A percentile compares a stretch with the other conserved stretches of the same genome.
phyloP scores from a whole-genome alignment of 1,140 invertebrate genomes.

The Thaumetopoea pityocampa region DNA sequence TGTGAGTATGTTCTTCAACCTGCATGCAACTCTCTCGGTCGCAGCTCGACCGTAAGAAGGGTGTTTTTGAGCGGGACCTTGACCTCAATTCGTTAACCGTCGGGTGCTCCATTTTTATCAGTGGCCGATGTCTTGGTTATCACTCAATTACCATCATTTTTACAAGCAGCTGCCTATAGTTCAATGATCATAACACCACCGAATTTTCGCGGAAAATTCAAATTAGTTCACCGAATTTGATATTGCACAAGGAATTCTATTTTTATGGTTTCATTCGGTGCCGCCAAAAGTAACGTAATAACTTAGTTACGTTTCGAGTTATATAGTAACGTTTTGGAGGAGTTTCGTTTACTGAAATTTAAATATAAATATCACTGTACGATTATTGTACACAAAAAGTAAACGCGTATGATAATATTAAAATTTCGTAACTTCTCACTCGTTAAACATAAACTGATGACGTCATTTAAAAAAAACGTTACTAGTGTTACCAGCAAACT shows the following conservation, averaged over 20 bases:
- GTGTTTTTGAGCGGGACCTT: slow-evolving; percentile 80
- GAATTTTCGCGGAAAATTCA: slow-evolving; percentile 19
- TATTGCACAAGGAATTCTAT: slow-evolving; percentile 75
- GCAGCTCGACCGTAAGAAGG: slow-evolving; percentile 76
- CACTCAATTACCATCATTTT: slow-evolving; percentile 32
- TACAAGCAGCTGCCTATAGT: slow-evolving; percentile 10
- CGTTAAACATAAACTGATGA: slow-evolving; percentile 71
- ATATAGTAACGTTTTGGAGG: not conserved
- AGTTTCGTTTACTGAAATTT: slow-evolving; percentile 1
- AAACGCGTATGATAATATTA: slow-evolving; percentile 19
- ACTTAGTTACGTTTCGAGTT: slow-evolving; percentile 29
- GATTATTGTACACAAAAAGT: slow-evolving; percentile 28
- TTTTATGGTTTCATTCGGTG: slow-evolving; percentile 63
- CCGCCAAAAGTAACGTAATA: slow-evolving; percentile 65
- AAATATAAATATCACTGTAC: slow-evolving; percentile 17
- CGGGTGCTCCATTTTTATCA: slow-evolving; percentile 54
- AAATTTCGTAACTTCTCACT: slow-evolving; percentile 53
- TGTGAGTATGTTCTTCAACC: slow-evolving; percentile 70
- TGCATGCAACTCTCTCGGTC: slow-evolving; percentile 73
- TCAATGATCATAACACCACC: slow-evolving; percentile 4
- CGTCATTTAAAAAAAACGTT: slow-evolving; percentile 60
- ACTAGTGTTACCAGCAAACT: slow-evolving; percentile 10
- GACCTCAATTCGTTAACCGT: slow-evolving; percentile 65
- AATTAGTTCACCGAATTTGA: slow-evolving; percentile 43
- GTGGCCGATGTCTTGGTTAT: slow-evolving; percentile 20